Percentiles rank a stretch among this genome's conserved stretches.
Evolutionary conservation across 1,140 invertebrate genomes (phyloP).

Genomic region (Hesperophylax magnus): DNA sequence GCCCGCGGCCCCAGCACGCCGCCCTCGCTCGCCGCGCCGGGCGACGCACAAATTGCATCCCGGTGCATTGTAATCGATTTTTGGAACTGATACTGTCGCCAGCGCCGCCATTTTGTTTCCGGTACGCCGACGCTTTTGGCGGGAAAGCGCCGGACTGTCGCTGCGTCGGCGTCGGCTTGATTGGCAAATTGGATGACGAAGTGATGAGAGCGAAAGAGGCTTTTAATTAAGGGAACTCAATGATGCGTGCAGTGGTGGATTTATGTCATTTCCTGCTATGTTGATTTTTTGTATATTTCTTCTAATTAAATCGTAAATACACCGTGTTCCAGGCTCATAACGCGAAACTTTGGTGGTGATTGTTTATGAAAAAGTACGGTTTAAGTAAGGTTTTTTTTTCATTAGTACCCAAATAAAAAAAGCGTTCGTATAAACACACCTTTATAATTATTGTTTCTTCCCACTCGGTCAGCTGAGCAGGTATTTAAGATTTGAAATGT

Average conservation of each 20-base stretch:
- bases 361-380: too few species aligned
- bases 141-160: neutral
- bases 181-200: too few species aligned
- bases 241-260: neutral
- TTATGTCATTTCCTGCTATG: neutral
- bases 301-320: neutral
- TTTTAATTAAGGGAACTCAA: neutral
- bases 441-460: too few species aligned
- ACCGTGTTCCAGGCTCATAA: too few species aligned
- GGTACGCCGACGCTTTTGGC: conserved; percentile 26
- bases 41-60: conserved; percentile 30
- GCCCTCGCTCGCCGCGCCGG: neutral
- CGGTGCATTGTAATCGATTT: conserved; percentile 42
- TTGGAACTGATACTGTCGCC: conserved; percentile 19
- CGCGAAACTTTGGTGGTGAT: too few species aligned
- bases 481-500: too few species aligned
- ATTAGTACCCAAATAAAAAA: too few species aligned
- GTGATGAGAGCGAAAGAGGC: too few species aligned
- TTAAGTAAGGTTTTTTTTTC: too few species aligned
- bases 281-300: neutral
- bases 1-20: neutral
- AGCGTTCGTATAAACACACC: too few species aligned
- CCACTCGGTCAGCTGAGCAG: too few species aligned
- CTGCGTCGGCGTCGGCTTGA: neutral
- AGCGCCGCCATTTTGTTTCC: conserved; percentile 18